Conservation (phyloP, 2,113 vertebrate genomes). For the Zosterops pallidus region DNA sequence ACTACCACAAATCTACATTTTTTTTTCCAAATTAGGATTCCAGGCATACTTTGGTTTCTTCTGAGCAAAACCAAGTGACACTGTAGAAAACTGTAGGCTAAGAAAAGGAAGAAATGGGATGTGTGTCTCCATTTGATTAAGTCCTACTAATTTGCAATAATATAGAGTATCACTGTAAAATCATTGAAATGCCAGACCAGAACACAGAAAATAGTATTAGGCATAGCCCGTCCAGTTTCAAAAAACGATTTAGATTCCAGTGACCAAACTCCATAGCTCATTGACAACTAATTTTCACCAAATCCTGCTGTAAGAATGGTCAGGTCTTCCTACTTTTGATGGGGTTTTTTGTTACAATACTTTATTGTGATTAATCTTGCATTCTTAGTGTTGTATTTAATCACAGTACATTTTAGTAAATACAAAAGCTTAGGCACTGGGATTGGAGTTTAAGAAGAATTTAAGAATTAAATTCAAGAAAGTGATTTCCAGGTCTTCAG, state of each 20-base stretch:
- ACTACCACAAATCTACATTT: not conserved
- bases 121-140: not conserved
- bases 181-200: not conserved
- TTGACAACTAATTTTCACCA: not conserved
- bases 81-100: slow-evolving; percentile 5
- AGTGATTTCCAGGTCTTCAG: not conserved
- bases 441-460: not conserved
- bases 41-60: slow-evolving; percentile 38
- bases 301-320: not conserved
- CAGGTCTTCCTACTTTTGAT: not conserved
- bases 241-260: not conserved
- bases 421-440: not conserved
- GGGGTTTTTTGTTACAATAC: not conserved
- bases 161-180: not conserved
- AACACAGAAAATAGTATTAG: not conserved
- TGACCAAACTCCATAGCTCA: not conserved
- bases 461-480: not conserved
- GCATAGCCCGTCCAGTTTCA: not conserved
- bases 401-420: not conserved
- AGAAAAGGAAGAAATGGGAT: not conserved
- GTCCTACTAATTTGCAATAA: not conserved
- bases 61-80: slow-evolving; percentile 1
- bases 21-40: slow-evolving; percentile 40
- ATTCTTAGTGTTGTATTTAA: not conserved
- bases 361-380: not conserved